These are phyloP conservation scores for Myoxocephalus aenaeus DNA, from an alignment of 2,797 vertebrate species.

Conservation along the genomic window DNA sequence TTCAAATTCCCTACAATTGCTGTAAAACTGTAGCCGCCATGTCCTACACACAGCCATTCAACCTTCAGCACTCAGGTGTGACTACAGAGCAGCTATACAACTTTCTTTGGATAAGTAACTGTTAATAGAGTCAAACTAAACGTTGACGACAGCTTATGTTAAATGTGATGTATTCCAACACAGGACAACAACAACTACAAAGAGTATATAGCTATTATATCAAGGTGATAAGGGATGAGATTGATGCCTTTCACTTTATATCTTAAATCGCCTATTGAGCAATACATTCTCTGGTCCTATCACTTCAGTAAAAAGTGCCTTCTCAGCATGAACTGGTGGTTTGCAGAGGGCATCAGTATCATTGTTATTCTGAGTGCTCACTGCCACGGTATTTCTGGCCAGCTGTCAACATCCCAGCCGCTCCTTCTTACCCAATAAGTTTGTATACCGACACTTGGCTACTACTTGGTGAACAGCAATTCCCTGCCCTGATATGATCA, in stretches of 20 bases:
- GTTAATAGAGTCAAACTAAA: background rate
- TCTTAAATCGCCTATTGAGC: constrained; percentile 40
- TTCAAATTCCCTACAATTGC: constrained; percentile 1
- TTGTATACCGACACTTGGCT: constrained; percentile 58
- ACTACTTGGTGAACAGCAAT: constrained; percentile 42
- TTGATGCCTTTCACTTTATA: constrained; percentile 31
- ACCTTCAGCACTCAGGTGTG: constrained; percentile 1
- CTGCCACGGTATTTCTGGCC: constrained; percentile 60
- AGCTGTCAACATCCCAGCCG: constrained; percentile 63
- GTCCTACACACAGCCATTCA: constrained; percentile 12
- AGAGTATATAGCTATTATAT: background rate
- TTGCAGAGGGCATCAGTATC: constrained; percentile 72
- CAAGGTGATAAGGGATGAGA: constrained; percentile 22
- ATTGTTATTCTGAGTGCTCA: constrained; percentile 72
- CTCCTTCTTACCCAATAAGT: constrained; percentile 61
- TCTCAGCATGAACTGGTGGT: constrained; percentile 68
- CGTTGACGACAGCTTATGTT: background rate
- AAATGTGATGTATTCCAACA: background rate
- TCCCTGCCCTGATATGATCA: constrained; percentile 62
- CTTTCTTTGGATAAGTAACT: background rate
- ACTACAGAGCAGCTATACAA: background rate
- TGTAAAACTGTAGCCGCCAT: constrained; percentile 13
- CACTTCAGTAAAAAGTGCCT: constrained; percentile 66
- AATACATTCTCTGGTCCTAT: constrained; percentile 57
- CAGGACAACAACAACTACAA: constrained; percentile 2